Percentiles rank a stretch among this genome's conserved stretches.
phyloP scores from a whole-genome alignment of 2,113 vertebrate genomes.

The Gracilinanus agilis region DNA sequence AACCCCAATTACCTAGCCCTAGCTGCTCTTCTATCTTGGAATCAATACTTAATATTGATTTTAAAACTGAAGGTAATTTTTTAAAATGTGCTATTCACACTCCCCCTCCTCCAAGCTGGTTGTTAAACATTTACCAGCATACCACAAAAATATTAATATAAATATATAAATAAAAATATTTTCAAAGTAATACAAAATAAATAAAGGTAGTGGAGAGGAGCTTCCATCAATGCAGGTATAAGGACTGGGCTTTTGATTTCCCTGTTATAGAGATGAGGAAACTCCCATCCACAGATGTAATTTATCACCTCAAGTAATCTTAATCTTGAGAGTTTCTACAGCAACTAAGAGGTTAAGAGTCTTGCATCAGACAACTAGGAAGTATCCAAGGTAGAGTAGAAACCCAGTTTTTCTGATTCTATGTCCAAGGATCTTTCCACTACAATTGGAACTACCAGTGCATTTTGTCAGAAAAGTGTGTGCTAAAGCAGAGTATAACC shows the following conservation, averaged over 20 bases:
- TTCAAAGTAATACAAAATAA: neutral
- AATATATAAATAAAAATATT: neutral
- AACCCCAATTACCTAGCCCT: too few species aligned
- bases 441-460: neutral
- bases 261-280: neutral
- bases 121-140: neutral
- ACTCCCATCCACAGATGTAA: neutral
- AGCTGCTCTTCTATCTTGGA: too few species aligned
- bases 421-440: neutral
- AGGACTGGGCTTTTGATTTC: neutral
- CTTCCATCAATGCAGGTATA: neutral
- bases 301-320: neutral
- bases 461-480: neutral
- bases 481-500: too few species aligned
- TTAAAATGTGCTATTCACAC: too few species aligned
- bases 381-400: neutral
- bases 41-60: too few species aligned
- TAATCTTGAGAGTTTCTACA: neutral
- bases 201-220: neutral
- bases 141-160: neutral
- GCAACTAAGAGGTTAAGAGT: neutral
- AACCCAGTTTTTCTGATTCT: neutral
- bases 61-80: too few species aligned
- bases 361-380: neutral
- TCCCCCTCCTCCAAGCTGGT: neutral